Evolutionary conservation across 2,888 invertebrate genomes (phyloP), one percentile per base, ranked within the genome.

Genomic region (Plagodis pulveraria): DNA sequence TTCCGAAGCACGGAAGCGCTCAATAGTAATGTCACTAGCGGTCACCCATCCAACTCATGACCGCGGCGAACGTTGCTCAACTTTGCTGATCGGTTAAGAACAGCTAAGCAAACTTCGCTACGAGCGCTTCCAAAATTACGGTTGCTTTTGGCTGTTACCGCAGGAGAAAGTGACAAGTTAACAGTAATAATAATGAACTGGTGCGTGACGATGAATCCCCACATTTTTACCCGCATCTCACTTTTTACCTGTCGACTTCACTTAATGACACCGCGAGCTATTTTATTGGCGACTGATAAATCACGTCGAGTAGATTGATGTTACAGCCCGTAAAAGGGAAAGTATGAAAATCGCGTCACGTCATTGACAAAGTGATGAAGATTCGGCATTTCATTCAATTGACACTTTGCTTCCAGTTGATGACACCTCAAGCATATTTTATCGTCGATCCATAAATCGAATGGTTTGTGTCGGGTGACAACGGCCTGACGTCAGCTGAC

Each of bases 241-340:
- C 55, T 66, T 66, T 66, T 66, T 57, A 70, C 84, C 81, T 82
- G 81, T 76, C 76, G 77, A 69, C 67, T 67, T 57, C 64, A 76
- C 73, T 84, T 84, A 86, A 86, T 87, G 83, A 85, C 79, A 67
- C 73, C 63, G 68, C 71, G 72, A 73, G 76, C 82, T 86, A 87
- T 86, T 89, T 85, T 81, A 85, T 71, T 76, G 74, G 67, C 70
- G 65, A 72, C 70, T 78, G 73, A 89, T 90, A 87, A 86, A 90
- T 91, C 87, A 87, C 77, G 77, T 77, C 75, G 73, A 69, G 76
- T 80, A 85, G 84, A 87, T 87, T 86, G 84, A 87, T 87, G 86
- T 78, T 54, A 74, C 65, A 68, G 71, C 69, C 72, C 65, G 69
- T 73, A 78, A 83, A 81, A 84, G 85, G 84, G 82, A 83, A 59